Base-by-base conservation (phyloP, 2,797 vertebrate genomes). In the Chanos chanos region DNA sequence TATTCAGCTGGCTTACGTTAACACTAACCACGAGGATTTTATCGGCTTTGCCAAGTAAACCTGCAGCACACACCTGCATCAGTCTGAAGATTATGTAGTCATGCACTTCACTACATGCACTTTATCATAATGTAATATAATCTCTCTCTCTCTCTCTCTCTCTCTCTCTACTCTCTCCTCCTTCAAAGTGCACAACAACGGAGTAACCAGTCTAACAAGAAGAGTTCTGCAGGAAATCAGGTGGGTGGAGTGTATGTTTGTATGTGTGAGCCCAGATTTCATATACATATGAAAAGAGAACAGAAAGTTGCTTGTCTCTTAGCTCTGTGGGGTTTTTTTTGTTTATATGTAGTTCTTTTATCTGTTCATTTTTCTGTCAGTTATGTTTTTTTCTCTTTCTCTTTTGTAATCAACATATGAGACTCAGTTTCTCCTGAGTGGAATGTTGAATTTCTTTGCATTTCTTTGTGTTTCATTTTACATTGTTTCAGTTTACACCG, bases 1-100 rank as follows among this genome's bases (percentile, higher is more conserved):
- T 68, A 89, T 98, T 61, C 94, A 98, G 82, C 91, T 98, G 12
- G 93, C 95, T 12, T 98, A 98, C 71, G 94, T 98, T 83, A 98
- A 98, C 78, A 98, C 96, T 13, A 98, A 98, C 81, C 96, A 98
- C 0, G 96, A 98, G 81, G 96, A 98, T 77, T 98, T 98, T 85
- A 98, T 98, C 69, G 96, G 94, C 76, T 98, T 98, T 27, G 94
- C 95, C 63, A 97, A 94, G 95, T 98, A 93, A 70, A 91, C n/a
- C n/a, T n/a, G n/a, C n/a, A n/a, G n/a, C n/a, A n/a, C n/a, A n/a
- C n/a, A n/a, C n/a, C n/a, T n/a, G n/a, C n/a, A n/a, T n/a, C n/a
- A n/a, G n/a, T n/a, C n/a, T n/a, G n/a, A n/a, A n/a, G n/a, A n/a
- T n/a, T n/a, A n/a, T n/a, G n/a, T n/a, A n/a, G n/a, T n/a, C n/a